A percentile compares a stretch with the other conserved stretches of the same genome.
Evolutionary conservation across 2,888 invertebrate genomes (phyloP).

Genomic region (Schrankia costaestrigalis): DNA sequence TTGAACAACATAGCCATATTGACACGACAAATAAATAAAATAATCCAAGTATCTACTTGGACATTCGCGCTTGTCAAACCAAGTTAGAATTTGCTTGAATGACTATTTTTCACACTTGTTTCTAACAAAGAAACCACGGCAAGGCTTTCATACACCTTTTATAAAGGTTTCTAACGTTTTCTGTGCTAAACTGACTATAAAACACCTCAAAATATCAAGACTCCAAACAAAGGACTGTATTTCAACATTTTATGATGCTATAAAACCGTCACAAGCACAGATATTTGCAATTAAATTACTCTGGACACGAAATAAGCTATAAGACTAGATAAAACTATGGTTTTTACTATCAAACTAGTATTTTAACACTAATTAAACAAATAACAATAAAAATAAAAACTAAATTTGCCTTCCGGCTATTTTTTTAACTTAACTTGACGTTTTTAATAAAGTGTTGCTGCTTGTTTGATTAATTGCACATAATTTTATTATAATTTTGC

Average conservation of each 20-base stretch:
- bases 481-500: conserved; percentile 56
- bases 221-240: conserved; percentile 68
- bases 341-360: conserved; percentile 49
- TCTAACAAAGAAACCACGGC: conserved; percentile 18
- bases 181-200: conserved; percentile 24
- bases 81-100: conserved; percentile 15
- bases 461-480: conserved; percentile 67
- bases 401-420: conserved; percentile 71
- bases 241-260: conserved; percentile 70
- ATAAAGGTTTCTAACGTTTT: conserved; percentile 25
- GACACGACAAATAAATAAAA: conserved; percentile 25
- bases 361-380: conserved; percentile 59
- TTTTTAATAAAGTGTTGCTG: conserved; percentile 76
- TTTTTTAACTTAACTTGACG: conserved; percentile 68
- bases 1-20: conserved; percentile 51
- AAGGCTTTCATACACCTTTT: conserved; percentile 16
- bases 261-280: conserved; percentile 56
- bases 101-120: conserved; percentile 25
- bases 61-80: conserved; percentile 9
- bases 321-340: conserved; percentile 71
- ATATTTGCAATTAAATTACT: conserved; percentile 53
- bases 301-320: conserved; percentile 41
- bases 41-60: conserved; percentile 38
- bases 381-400: conserved; percentile 74
- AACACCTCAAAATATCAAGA: conserved; percentile 45